phyloP scores from a whole-genome alignment of 2,888 invertebrate species.

The Melieria crassipennis region DNA sequence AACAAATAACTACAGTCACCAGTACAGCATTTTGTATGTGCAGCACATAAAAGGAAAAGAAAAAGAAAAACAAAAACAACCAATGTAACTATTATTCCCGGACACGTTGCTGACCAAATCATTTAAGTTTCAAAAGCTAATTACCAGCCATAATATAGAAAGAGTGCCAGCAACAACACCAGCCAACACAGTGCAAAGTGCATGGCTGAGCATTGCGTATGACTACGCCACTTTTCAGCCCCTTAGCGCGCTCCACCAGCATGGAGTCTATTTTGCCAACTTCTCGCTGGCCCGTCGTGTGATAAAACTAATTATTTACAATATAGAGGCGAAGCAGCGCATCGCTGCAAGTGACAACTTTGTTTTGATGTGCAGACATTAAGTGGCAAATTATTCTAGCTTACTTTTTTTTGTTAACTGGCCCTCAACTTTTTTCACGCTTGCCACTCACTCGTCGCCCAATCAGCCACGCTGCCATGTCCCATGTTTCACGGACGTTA shows the following conservation, averaged over 20 bases:
- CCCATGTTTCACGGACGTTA: slow-evolving; percentile 18
- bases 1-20: too few species aligned
- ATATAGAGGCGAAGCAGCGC: slow-evolving; percentile 35
- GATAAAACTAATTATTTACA: slow-evolving; percentile 63
- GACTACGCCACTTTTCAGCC: background rate
- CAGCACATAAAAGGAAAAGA: background rate
- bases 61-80: background rate
- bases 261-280: background rate
- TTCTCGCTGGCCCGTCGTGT: slow-evolving; percentile 39
- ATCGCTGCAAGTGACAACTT: slow-evolving; percentile 55
- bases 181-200: slow-evolving; percentile 6
- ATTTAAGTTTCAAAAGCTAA: slow-evolving; percentile 30
- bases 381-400: slow-evolving; percentile 40
- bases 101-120: slow-evolving; percentile 20
- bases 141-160: slow-evolving; percentile 25
- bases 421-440: slow-evolving; percentile 21
- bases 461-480: too few species aligned
- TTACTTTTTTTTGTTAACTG: slow-evolving; percentile 30
- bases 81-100: background rate
- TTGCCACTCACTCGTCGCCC: background rate
- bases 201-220: slow-evolving; percentile 6
- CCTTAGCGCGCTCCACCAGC: background rate
- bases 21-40: too few species aligned
- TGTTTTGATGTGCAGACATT: slow-evolving; percentile 55
- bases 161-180: slow-evolving; percentile 2